A percentile compares a stretch with the other conserved stretches of the same genome.
These are phyloP conservation scores for Xenopus laevis DNA, from an alignment of 2,113 vertebrate genomes.

Conservation along the genomic window DNA sequence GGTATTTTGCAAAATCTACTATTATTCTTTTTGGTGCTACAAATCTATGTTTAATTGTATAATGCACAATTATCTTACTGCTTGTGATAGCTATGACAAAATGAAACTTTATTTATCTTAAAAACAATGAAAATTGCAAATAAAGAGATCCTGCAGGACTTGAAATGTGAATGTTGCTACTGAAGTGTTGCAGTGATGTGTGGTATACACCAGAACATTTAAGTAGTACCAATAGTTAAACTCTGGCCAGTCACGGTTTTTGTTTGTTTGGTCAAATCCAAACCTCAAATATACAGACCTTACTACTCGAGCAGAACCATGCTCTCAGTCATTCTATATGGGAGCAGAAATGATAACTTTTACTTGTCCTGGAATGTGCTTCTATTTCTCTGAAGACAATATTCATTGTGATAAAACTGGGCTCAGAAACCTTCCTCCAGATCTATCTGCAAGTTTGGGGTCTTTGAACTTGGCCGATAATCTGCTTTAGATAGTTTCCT, in stretches of 20 bases:
- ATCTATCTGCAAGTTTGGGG: conserved; percentile 49
- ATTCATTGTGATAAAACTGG: conserved; percentile 50
- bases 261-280: too few species aligned
- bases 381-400: conserved; percentile 46
- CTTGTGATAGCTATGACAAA: too few species aligned
- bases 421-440: conserved; percentile 52
- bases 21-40: too few species aligned
- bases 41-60: too few species aligned
- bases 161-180: too few species aligned
- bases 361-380: conserved; percentile 52
- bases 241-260: neutral
- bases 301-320: neutral
- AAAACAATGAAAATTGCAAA: too few species aligned
- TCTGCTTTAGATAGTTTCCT: conserved; percentile 48
- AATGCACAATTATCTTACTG: too few species aligned
- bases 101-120: too few species aligned
- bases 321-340: conserved; percentile 13
- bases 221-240: neutral
- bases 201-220: conserved; percentile 19
- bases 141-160: too few species aligned
- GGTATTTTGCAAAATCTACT: too few species aligned
- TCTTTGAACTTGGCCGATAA: conserved; percentile 58
- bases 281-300: neutral
- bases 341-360: conserved; percentile 12
- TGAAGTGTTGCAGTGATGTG: neutral